phyloP scores from a whole-genome alignment of 2,113 vertebrate genomes.

The Puffinus mauretanicus region DNA sequence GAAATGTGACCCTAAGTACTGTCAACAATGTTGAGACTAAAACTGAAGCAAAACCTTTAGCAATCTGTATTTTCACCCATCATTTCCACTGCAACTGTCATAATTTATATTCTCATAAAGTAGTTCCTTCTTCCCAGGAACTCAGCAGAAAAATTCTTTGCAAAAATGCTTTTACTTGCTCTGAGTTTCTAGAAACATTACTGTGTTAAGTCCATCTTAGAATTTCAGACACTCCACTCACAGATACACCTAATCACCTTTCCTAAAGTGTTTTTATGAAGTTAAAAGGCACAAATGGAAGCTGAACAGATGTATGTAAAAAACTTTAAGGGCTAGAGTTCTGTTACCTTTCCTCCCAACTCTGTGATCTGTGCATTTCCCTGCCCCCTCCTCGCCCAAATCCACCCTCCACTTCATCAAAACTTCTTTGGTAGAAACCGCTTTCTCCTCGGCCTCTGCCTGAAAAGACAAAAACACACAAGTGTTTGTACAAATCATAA shows the following conservation, averaged over 20 bases:
- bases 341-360: constrained; percentile 97
- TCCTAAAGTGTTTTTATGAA: not conserved
- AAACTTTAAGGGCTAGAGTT: constrained; percentile 3
- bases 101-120: not conserved
- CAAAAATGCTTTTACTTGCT: not conserved
- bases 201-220: not conserved
- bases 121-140: not conserved
- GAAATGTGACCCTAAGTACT: not conserved
- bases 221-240: not conserved
- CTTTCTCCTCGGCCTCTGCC: constrained; percentile 96
- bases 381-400: constrained; percentile 91
- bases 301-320: not conserved
- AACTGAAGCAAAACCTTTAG: not conserved
- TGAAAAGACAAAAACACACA: constrained; percentile 73
- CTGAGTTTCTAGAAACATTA: not conserved
- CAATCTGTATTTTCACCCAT: not conserved
- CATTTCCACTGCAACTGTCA: not conserved
- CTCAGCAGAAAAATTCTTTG: not conserved
- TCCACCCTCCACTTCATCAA: constrained; percentile 96
- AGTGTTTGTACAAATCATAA: constrained; percentile 25
- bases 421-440: constrained; percentile 99
- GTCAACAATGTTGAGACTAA: not conserved
- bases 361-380: constrained; percentile 98
- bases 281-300: constrained; percentile 19
- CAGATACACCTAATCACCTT: not conserved